Conservation (phyloP, 2,888 invertebrate genomes). For the Caenorhabditis uteleia region DNA sequence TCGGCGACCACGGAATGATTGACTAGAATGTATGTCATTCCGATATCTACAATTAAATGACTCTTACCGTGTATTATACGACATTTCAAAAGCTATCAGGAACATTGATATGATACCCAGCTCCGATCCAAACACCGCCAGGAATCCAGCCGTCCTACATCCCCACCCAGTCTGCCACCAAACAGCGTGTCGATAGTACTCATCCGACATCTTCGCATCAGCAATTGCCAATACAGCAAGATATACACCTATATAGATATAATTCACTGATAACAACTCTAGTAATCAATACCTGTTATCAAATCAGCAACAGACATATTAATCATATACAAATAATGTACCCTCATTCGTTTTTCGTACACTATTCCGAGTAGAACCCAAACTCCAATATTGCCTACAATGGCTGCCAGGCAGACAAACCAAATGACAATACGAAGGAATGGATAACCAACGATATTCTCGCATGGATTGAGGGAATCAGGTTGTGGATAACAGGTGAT, state of each 20-base stretch:
- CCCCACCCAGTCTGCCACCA: constrained; percentile 89
- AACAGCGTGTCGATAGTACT: constrained; percentile 93
- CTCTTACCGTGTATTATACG: constrained; percentile 63
- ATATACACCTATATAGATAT: constrained; percentile 75
- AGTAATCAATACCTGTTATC: constrained; percentile 80
- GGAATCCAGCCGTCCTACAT: constrained; percentile 90
- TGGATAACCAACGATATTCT: constrained; percentile 82
- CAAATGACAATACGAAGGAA: constrained; percentile 79
- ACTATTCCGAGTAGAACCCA: constrained; percentile 75
- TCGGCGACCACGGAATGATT: constrained; percentile 87
- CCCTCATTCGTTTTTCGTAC: constrained; percentile 78
- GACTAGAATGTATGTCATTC: constrained; percentile 64
- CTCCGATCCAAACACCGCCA: constrained; percentile 88
- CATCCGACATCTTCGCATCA: constrained; percentile 91
- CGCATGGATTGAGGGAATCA: constrained; percentile 85
- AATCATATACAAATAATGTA: constrained; percentile 92
- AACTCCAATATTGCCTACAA: constrained; percentile 81
- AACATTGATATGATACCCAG: constrained; percentile 93
- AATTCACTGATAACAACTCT: background rate
- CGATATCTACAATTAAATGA: background rate
- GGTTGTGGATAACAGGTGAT: constrained; percentile 75
- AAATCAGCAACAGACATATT: constrained; percentile 96
- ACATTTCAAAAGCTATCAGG: constrained; percentile 77
- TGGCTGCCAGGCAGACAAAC: constrained; percentile 92
- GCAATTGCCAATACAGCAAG: constrained; percentile 90